Evolutionary conservation across 1,140 invertebrate genomes (phyloP).

Genomic region (Hycleus cichorii): DNA sequence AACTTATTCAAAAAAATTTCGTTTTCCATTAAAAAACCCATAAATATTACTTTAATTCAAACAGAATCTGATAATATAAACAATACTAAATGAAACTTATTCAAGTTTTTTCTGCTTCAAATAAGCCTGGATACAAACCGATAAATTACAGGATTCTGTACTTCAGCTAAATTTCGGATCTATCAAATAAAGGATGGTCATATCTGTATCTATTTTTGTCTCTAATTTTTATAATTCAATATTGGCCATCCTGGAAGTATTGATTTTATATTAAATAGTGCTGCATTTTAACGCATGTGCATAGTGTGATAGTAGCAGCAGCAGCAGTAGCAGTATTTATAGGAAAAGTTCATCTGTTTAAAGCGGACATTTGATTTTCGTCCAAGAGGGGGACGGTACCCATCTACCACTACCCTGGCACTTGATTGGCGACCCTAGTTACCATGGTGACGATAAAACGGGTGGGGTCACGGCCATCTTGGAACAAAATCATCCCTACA

Average conservation of each 20-base stretch:
- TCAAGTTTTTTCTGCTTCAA: background rate
- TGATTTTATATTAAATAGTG: conserved; percentile 30
- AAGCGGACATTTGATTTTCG: background rate
- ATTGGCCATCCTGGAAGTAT: conserved; percentile 14
- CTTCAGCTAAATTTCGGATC: too few species aligned
- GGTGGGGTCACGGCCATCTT: conserved; percentile 38
- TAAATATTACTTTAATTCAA: too few species aligned
- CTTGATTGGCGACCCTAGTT: conserved; percentile 33
- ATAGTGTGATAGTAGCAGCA: background rate
- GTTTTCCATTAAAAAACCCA: too few species aligned
- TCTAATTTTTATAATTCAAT: too few species aligned
- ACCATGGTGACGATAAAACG: conserved; percentile 32
- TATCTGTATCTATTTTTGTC: too few species aligned
- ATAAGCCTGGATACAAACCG: background rate
- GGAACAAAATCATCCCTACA: conserved; percentile 23
- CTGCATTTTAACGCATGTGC: conserved; percentile 31
- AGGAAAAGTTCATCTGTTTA: conserved; percentile 10
- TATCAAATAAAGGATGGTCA: too few species aligned
- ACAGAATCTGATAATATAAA: too few species aligned
- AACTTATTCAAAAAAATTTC: background rate
- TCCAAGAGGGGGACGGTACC: conserved; percentile 1
- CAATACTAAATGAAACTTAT: too few species aligned
- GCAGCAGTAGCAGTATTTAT: background rate
- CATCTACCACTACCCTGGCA: conserved; percentile 21
- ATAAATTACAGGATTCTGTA: too few species aligned